Conservation (phyloP, 1,140 invertebrate genomes). For the Papilio polytes region DNA sequence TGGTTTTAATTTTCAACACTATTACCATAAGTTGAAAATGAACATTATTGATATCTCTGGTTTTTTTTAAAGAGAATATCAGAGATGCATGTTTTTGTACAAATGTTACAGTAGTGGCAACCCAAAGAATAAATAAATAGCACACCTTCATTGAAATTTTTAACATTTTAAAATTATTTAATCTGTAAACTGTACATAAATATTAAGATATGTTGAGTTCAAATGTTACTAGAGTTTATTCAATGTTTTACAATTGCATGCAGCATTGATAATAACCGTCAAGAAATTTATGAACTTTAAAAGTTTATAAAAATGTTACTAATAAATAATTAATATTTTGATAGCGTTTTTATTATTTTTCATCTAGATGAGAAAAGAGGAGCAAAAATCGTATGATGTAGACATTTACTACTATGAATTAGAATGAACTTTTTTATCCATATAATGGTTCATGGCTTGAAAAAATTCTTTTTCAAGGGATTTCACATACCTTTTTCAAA, state of each 20-base stretch:
- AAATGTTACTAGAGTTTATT: constrained; percentile 19
- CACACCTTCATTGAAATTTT: background rate
- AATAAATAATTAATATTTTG: constrained; percentile 57
- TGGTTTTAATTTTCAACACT: background rate
- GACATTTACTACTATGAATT: no score
- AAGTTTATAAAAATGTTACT: constrained; percentile 65
- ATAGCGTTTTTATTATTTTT: background rate
- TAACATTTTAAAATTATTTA: background rate
- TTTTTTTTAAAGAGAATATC: background rate
- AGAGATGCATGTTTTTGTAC: no score
- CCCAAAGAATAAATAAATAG: background rate
- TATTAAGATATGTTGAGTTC: background rate
- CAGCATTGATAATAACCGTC: background rate
- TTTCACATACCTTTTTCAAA: no score
- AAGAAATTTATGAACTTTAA: constrained; percentile 51
- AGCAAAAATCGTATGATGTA: no score
- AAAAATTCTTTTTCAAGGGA: no score
- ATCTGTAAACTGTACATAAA: background rate
- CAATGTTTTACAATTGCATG: background rate
- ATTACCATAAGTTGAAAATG: background rate
- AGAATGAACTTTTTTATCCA: no score
- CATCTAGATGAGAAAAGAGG: no score
- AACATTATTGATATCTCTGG: background rate
- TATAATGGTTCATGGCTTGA: no score
- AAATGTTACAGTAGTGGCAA: background rate